Conservation (phyloP, 2,797 vertebrate species). For the Diplodus sargus region DNA sequence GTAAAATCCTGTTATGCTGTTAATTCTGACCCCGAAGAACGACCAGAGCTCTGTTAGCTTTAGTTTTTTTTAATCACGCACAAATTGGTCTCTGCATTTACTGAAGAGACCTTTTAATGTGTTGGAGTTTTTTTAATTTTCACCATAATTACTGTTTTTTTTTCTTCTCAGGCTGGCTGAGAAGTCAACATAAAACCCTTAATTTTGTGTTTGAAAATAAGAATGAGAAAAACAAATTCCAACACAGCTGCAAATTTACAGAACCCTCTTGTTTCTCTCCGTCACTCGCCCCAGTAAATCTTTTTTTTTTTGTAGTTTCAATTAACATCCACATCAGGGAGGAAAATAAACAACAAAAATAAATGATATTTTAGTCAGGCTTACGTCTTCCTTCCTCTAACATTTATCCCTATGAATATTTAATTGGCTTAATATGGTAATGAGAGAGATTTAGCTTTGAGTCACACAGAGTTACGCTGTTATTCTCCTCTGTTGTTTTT, state of each 20-base stretch:
- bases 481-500: slow-evolving; percentile 31
- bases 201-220: slow-evolving; percentile 23
- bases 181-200: slow-evolving; percentile 1
- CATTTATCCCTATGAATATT: slow-evolving; percentile 79
- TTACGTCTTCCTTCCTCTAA: slow-evolving; percentile 61
- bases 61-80: not conserved
- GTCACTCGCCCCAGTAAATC: not conserved
- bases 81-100: not conserved
- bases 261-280: not conserved
- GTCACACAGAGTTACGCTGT: slow-evolving; percentile 64
- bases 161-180: not conserved
- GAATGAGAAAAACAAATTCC: not conserved
- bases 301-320: slow-evolving; percentile 40
- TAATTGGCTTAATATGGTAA: slow-evolving; percentile 80
- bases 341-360: slow-evolving; percentile 25
- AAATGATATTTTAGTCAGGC: slow-evolving; percentile 36
- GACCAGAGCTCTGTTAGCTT: not conserved
- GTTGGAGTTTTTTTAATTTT: not conserved
- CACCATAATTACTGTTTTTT: not conserved
- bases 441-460: slow-evolving; percentile 66
- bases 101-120: not conserved
- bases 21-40: not conserved
- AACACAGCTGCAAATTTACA: slow-evolving; percentile 12
- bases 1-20: not conserved
- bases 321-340: slow-evolving; percentile 36